Conservation (phyloP, 2,888 invertebrate genomes). For the Panopea generosa region DNA sequence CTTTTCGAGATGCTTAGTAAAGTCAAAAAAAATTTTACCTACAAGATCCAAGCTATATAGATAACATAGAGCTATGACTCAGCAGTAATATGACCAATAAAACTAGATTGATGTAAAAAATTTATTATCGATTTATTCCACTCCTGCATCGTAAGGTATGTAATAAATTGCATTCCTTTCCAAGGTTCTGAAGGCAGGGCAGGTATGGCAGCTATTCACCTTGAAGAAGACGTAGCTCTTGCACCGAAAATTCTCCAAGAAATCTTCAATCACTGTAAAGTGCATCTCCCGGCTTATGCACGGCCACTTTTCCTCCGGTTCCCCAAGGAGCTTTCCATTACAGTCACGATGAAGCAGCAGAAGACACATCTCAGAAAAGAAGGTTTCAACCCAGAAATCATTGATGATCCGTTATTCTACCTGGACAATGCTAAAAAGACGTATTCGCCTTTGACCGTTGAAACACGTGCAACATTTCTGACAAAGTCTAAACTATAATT, state of each 20-base stretch:
- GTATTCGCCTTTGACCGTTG: slow-evolving; percentile 64
- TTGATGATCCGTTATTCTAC: slow-evolving; percentile 72
- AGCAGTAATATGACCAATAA: too few species aligned
- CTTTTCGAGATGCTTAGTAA: too few species aligned
- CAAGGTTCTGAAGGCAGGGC: slow-evolving; percentile 76
- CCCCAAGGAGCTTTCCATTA: slow-evolving; percentile 36
- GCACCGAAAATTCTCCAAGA: slow-evolving; percentile 56
- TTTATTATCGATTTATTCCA: too few species aligned
- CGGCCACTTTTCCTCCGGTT: slow-evolving; percentile 42
- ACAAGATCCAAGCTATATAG: too few species aligned
- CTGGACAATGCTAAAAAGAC: slow-evolving; percentile 60
- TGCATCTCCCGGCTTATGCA: slow-evolving; percentile 32
- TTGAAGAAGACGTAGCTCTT: slow-evolving; percentile 58
- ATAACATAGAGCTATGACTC: too few species aligned
- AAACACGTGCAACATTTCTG: slow-evolving; percentile 42
- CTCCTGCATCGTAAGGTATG: too few species aligned
- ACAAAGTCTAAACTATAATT: slow-evolving; percentile 61
- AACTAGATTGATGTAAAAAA: too few species aligned
- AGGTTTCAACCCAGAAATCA: slow-evolving; percentile 70
- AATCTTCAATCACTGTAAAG: slow-evolving; percentile 68
- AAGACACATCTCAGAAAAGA: slow-evolving; percentile 77
- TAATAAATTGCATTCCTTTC: too few species aligned
- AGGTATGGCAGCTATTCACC: slow-evolving; percentile 81
- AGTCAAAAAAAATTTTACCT: too few species aligned
- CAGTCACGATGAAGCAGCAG: slow-evolving; percentile 73